Conservation (phyloP, 2,113 vertebrate genomes). For the Aegithalos caudatus region DNA sequence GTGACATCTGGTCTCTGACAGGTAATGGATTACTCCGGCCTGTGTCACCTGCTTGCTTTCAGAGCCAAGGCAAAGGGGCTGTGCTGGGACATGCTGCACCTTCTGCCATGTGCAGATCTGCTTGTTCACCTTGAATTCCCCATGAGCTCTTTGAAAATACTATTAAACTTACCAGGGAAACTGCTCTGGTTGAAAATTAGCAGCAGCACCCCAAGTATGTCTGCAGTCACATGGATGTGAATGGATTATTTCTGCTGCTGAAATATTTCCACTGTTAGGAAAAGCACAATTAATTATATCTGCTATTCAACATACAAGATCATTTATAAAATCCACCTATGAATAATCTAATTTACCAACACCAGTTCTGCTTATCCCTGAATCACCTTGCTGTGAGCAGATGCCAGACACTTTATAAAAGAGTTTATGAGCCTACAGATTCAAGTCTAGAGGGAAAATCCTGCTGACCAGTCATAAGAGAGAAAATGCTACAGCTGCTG, state of each 20-base stretch:
- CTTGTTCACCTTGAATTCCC: background rate
- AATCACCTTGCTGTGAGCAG: background rate
- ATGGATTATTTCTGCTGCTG: background rate
- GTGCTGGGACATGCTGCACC: background rate
- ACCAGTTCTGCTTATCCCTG: background rate
- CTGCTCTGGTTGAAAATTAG: slow-evolving; percentile 21
- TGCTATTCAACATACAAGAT: background rate
- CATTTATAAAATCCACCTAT: background rate
- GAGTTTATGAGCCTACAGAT: background rate
- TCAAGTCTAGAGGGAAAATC: slow-evolving; percentile 7
- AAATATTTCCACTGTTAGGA: background rate
- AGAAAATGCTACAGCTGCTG: background rate
- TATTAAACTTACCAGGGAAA: slow-evolving; percentile 9
- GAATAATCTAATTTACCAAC: background rate
- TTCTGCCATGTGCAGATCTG: background rate
- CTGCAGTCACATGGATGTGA: background rate
- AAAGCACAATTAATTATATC: slow-evolving; percentile 30
- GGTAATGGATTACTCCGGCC: background rate
- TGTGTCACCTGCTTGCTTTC: background rate
- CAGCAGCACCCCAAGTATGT: background rate
- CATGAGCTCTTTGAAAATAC: background rate
- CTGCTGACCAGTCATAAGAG: slow-evolving; percentile 25
- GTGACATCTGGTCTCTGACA: background rate
- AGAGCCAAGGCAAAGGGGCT: background rate
- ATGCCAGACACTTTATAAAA: background rate